A percentile compares a stretch with the other conserved stretches of the same genome.
Conservation (phyloP, 2,888 invertebrate genomes). For the Abrostola triplasia region DNA sequence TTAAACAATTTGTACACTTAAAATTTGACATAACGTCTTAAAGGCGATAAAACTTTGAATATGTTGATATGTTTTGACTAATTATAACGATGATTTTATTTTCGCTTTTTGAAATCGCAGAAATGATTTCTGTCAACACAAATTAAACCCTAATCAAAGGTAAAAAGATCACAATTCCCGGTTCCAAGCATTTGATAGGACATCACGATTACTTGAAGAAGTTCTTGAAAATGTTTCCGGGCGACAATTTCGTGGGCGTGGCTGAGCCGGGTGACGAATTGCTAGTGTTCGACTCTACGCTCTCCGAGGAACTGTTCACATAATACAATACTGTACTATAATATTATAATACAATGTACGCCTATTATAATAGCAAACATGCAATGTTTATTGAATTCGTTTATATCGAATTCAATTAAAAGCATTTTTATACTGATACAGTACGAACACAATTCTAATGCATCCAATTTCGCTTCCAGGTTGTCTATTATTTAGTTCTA, state of each 20-base stretch:
- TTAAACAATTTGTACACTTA: too few relatives aligned
- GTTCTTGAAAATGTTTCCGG: slow-evolving; percentile 97
- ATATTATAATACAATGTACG: slow-evolving; percentile 18
- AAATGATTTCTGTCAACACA: too few relatives aligned
- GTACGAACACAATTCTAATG: too few relatives aligned
- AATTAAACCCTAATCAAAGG: slow-evolving; percentile 8
- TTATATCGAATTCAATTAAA: background rate
- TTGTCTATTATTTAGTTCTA: too few relatives aligned
- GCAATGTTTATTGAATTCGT: background rate
- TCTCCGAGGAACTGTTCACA: slow-evolving; percentile 73
- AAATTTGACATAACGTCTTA: too few relatives aligned
- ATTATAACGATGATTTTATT: too few relatives aligned
- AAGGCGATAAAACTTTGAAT: too few relatives aligned
- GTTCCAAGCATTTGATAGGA: slow-evolving; percentile 69
- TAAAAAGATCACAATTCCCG: slow-evolving; percentile 36
- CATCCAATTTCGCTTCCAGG: too few relatives aligned
- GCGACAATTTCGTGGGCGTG: slow-evolving; percentile 93
- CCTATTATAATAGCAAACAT: slow-evolving; percentile 11
- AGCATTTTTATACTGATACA: too few relatives aligned
- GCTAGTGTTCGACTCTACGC: slow-evolving; percentile 83
- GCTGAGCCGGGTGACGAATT: slow-evolving; percentile 80
- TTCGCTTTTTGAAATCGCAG: too few relatives aligned
- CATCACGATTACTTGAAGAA: slow-evolving; percentile 95
- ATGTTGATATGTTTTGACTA: too few relatives aligned
- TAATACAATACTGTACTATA: slow-evolving; percentile 34